Evolutionary conservation across 2,113 vertebrate genomes (phyloP), one percentile per base, ranked within the genome.

Genomic region (Macheiramphus alcinus): DNA sequence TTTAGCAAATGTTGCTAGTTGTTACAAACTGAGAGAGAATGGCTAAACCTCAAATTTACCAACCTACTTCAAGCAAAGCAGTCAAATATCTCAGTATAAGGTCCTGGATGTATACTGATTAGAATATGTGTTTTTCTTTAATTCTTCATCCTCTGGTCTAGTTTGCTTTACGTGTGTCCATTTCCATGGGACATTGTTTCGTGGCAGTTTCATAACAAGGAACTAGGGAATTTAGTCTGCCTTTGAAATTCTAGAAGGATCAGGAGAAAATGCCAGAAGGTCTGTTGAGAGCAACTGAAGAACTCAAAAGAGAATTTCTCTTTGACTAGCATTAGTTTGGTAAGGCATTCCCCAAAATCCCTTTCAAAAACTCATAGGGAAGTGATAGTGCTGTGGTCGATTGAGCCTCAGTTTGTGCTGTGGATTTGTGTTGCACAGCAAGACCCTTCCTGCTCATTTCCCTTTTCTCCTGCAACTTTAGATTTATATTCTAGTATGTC

Each of bases 391-490:
- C 31, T 52, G 63, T 0, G 5, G 13, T 90, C 15, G 21, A 52
- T 6, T 18, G 13, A 70, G 16, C 38, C 48, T 26, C 27, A 4
- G 20, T 3, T 40, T 26, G 38, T 89, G 61, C 10, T 23, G 1
- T 21, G 19, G 61, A 12, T 42, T 48, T 0, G 1, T 0, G 2
- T 45, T 31, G 34, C 48, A 34, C 42, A 21, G 38, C 16, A 16
- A 6, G 36, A 38, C n/a, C 23, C 9, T 58, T n/a, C 42, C 50
- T 2, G 3, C 29, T 62, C 1, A 2, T 42, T 55, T 70, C 25
- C 18, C 20, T 70, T 52, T 59, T 80, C 56, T 80, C 9, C 36
- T 40, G 7, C 38, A 72, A 7, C 12, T 65, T 65, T 12, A 12
- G 29, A 45, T 52, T 38, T 78, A 11, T 26, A 4, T 38, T 45